Base-by-base conservation (phyloP, 1,140 invertebrate species). In the Drosophila bocki region DNA sequence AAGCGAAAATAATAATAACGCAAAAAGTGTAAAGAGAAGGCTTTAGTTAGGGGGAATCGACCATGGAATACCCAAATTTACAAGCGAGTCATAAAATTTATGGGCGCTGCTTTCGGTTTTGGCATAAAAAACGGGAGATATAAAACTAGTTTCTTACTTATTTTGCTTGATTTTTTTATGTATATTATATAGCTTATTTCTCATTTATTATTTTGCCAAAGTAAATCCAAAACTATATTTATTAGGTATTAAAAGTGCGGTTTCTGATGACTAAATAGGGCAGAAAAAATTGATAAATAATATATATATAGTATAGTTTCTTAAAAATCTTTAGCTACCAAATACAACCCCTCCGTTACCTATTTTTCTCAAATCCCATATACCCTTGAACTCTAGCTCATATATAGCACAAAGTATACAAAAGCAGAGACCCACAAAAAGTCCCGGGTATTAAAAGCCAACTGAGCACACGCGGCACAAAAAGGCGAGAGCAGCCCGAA, bases 381-480 rank as follows among this genome's bases (percentile, higher is more conserved):
- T 37, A 39, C 35, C 53, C 53, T 56, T 39, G 19, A 39, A 56
- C 53, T 37, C 19, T 56, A 4, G 35, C 35, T 39, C 35, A n/a
- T 56, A 56, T 39, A 26, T 35, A 29, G 47, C n/a, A n/a, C 13
- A 35, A 39, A 39, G 53, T 26, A 39, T 48, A 35, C 47, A 32
- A 17, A 64, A n/a, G 26, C 62, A 26, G 65, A 13, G 65, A 22
- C 62, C 62, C 42, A 69, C 63, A 47, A 37, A 70, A 70, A 70
- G 42, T 45, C 19, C 22, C 8, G 39, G 35, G 67, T 45, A 68
- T 68, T 68, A 68, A 68, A 68, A 68, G 62, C 62, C 62, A 70
- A 64, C 68, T 59, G 61, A 72, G 59, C 80, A 50, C 80, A 85
- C 60, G 78, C 75, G 60, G 64, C 65, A 79, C 47, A 82, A 85